Evolutionary conservation across 2,888 invertebrate genomes (phyloP).

Genomic region (Minunthozetes semirufus): DNA sequence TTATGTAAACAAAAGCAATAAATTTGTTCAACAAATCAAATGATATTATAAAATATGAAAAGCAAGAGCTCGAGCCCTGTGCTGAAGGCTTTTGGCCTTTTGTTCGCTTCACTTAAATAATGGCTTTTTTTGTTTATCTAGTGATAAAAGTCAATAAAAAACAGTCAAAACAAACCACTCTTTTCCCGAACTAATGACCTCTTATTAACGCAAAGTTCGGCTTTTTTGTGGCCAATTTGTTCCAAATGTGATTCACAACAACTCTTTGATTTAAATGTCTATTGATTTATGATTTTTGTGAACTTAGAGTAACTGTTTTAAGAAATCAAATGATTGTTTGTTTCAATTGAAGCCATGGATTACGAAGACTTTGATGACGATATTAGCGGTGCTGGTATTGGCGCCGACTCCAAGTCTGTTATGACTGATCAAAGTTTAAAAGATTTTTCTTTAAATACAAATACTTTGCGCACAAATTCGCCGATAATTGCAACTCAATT

Average conservation of each 20-base stretch:
- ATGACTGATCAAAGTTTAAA: background rate
- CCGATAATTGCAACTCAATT: background rate
- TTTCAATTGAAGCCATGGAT: background rate
- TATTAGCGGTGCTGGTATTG: background rate
- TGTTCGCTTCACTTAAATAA: background rate
- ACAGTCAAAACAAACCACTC: background rate
- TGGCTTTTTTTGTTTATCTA: background rate
- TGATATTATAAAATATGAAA: background rate
- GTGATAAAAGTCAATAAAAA: background rate
- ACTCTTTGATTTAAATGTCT: background rate
- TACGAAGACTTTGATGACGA: background rate
- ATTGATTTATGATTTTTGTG: background rate
- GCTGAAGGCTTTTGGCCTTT: background rate
- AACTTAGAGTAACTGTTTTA: background rate
- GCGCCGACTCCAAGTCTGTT: background rate
- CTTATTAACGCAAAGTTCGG: too few relatives aligned
- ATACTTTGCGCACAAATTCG: background rate
- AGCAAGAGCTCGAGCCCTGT: background rate
- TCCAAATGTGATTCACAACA: background rate
- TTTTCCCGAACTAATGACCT: background rate
- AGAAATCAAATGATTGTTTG: background rate
- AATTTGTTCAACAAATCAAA: background rate
- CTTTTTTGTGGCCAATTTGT: background rate
- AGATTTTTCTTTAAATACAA: background rate
- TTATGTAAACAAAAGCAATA: background rate